These are phyloP conservation scores for Paraescarpia echinospica DNA, from an alignment of 1,140 invertebrate genomes.

Conservation along the genomic window DNA sequence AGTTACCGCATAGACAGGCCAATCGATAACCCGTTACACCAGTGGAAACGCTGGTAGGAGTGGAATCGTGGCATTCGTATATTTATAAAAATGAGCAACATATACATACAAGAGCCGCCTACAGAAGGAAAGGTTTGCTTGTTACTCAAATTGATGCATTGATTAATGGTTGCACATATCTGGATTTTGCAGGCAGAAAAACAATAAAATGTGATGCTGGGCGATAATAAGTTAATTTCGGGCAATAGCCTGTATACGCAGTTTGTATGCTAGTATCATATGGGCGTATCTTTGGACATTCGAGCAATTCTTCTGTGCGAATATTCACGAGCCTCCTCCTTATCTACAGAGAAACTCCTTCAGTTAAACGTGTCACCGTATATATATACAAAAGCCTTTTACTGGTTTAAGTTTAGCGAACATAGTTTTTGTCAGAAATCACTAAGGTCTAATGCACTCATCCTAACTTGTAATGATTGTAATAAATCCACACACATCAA, in stretches of 20 bases:
- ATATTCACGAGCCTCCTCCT: not conserved
- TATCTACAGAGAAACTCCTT: not conserved
- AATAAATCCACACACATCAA: too few relatives aligned
- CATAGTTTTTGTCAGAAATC: too few relatives aligned
- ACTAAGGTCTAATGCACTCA: too few relatives aligned
- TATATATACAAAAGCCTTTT: not conserved
- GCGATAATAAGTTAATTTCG: slow-evolving; percentile 8
- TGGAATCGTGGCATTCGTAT: not conserved
- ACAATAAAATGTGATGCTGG: not conserved
- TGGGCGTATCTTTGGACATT: not conserved
- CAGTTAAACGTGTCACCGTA: too few relatives aligned
- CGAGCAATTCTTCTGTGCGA: not conserved
- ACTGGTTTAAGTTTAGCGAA: too few relatives aligned
- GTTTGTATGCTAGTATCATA: too few relatives aligned
- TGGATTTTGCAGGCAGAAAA: not conserved
- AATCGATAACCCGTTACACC: not conserved
- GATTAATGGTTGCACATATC: slow-evolving; percentile 23
- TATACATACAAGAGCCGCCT: slow-evolving; percentile 96
- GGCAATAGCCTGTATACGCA: not conserved
- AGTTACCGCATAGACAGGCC: not conserved
- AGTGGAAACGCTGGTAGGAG: not conserved
- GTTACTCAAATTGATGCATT: not conserved
- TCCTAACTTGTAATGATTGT: too few relatives aligned
- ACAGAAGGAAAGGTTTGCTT: slow-evolving; percentile 84
- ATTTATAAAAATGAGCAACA: slow-evolving; percentile 75